These are phyloP conservation scores for Sericinus montela DNA, from an alignment of 2,888 invertebrate genomes.

Conservation along the genomic window DNA sequence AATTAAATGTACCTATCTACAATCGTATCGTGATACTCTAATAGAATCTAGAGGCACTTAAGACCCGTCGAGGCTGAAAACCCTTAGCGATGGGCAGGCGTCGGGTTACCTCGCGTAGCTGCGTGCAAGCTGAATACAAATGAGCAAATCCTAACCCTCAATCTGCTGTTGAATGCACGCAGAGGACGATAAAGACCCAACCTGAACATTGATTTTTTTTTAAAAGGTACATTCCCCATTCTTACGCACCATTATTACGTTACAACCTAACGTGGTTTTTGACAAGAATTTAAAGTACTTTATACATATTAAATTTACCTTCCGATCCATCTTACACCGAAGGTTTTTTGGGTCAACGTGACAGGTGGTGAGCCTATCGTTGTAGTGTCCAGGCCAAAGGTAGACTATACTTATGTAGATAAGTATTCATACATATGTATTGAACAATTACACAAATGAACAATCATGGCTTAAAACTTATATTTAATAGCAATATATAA, in stretches of 20 bases:
- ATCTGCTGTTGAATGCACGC: constrained; percentile 53
- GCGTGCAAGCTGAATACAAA: constrained; percentile 57
- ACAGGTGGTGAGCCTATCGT: too few relatives aligned
- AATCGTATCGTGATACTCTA: constrained; percentile 36
- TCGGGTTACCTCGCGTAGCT: constrained; percentile 31
- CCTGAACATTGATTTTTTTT: constrained; percentile 58
- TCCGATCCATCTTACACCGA: too few relatives aligned
- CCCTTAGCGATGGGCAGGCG: constrained; percentile 37
- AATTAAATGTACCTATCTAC: constrained; percentile 25
- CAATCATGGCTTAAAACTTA: too few relatives aligned
- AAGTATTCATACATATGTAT: too few relatives aligned
- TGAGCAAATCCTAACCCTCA: constrained; percentile 63
- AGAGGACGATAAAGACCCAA: constrained; percentile 44
- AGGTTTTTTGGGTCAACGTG: too few relatives aligned
- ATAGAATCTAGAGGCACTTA: constrained; percentile 58
- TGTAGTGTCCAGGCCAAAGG: too few relatives aligned
- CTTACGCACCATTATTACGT: constrained; percentile 21
- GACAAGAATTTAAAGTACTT: neutral
- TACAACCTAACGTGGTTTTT: constrained; percentile 1
- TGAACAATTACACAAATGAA: too few relatives aligned
- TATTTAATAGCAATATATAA: too few relatives aligned
- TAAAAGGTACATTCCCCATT: constrained; percentile 30
- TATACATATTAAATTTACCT: too few relatives aligned
- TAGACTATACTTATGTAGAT: too few relatives aligned
- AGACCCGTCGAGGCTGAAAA: constrained; percentile 45